These are phyloP conservation scores for Lasius fuliginosus DNA, from an alignment of 2,888 invertebrate species.

Conservation along the genomic window DNA sequence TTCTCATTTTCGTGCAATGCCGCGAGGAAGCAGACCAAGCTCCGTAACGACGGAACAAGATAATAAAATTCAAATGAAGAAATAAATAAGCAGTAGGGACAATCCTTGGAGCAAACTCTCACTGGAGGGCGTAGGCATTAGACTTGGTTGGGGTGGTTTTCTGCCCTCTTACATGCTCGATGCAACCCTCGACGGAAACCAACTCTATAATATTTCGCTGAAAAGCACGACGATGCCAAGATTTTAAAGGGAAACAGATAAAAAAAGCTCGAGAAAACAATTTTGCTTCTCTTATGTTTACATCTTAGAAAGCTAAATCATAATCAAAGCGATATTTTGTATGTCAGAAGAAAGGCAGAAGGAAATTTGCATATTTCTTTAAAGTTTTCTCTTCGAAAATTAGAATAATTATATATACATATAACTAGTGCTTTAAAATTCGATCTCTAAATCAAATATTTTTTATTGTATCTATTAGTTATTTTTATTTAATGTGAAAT, in stretches of 20 bases:
- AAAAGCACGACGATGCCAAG: slow-evolving; percentile 58
- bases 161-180: slow-evolving; percentile 81
- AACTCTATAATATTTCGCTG: slow-evolving; percentile 75
- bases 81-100: slow-evolving; percentile 78
- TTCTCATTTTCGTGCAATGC: not conserved
- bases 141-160: slow-evolving; percentile 72
- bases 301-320: not conserved
- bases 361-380: not conserved
- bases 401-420: not conserved
- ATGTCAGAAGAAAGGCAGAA: not conserved
- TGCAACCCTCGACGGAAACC: slow-evolving; percentile 83
- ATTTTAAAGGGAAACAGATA: slow-evolving; percentile 48
- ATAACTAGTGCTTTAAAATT: not conserved
- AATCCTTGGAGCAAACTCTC: slow-evolving; percentile 78
- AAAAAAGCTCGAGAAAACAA: slow-evolving; percentile 33
- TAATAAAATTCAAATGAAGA: slow-evolving; percentile 86
- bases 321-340: not conserved
- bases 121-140: slow-evolving; percentile 68
- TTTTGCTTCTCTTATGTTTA: not conserved
- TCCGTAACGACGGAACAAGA: slow-evolving; percentile 80
- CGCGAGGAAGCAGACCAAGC: slow-evolving; percentile 57
- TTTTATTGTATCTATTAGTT: not conserved
- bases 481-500: slow-evolving; percentile 4
- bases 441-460: not conserved
- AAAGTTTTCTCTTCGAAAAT: not conserved